Percentiles rank a stretch among this genome's conserved stretches.
These are phyloP conservation scores for Trematomus loennbergii DNA, from an alignment of 2,113 vertebrate species.

Conservation along the genomic window DNA sequence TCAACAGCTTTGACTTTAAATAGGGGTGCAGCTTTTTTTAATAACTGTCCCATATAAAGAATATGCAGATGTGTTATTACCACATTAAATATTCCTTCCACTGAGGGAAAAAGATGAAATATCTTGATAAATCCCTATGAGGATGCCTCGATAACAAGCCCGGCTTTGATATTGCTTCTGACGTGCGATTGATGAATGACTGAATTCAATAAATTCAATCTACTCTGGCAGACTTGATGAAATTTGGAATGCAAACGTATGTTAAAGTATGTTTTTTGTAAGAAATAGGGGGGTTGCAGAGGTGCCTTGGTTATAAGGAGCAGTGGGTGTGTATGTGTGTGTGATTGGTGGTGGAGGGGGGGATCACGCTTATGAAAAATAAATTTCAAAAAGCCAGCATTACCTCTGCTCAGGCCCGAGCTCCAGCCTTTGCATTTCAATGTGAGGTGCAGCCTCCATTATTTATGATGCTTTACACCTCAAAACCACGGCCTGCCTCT, in stretches of 20 bases:
- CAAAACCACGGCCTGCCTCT: constrained; percentile 78
- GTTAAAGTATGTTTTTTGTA: constrained; percentile 59
- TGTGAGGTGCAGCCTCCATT: constrained; percentile 84
- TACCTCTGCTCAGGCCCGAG: constrained; percentile 81
- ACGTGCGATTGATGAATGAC: constrained; percentile 58
- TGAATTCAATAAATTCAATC: constrained; percentile 60
- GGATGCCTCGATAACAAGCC: constrained; percentile 46
- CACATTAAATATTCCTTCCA: constrained; percentile 28
- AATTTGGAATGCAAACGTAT: constrained; percentile 72
- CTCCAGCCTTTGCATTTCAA: constrained; percentile 87
- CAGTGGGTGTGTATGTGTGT: constrained; percentile 19
- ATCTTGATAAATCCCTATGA: constrained; percentile 38
- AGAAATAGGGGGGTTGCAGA: constrained; percentile 1
- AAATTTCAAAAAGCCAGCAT: constrained; percentile 86
- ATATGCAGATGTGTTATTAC: constrained; percentile 59
- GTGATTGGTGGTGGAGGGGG: constrained; percentile 21
- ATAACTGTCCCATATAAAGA: constrained; percentile 27
- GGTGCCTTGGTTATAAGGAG: constrained; percentile 41
- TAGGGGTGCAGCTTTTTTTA: constrained; percentile 5
- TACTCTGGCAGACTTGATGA: constrained; percentile 48
- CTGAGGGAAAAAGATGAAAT: constrained; percentile 40
- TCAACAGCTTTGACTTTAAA: constrained; percentile 12
- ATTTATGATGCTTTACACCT: constrained; percentile 87
- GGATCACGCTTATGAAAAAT: constrained; percentile 81
- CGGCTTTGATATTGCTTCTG: constrained; percentile 62